phyloP scores from a whole-genome alignment of 2,888 invertebrate genomes.

The Rhyacophila evoluta region DNA sequence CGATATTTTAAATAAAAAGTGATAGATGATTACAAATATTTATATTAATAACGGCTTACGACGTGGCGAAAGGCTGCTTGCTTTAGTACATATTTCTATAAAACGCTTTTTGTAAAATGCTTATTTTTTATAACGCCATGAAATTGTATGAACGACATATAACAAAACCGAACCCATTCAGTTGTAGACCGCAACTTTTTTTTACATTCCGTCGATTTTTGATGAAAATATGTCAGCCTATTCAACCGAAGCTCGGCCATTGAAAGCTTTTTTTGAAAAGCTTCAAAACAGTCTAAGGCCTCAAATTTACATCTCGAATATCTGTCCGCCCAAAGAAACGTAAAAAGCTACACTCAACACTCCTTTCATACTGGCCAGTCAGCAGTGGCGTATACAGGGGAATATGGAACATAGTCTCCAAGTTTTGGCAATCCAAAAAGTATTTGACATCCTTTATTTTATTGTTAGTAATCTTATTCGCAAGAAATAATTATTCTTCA shows the following conservation, averaged over 20 bases:
- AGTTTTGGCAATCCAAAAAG: neutral
- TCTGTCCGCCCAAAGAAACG: neutral
- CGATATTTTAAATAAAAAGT: too few relatives aligned
- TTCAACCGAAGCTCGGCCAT: conserved; percentile 7
- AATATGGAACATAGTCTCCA: neutral
- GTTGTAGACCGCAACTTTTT: neutral
- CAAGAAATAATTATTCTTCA: too few relatives aligned
- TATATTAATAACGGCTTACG: too few relatives aligned
- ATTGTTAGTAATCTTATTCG: too few relatives aligned
- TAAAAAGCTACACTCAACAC: neutral
- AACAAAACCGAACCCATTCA: conserved; percentile 1
- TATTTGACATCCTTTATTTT: neutral
- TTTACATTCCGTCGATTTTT: conserved; percentile 24
- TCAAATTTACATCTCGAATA: conserved; percentile 22
- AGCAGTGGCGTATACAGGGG: neutral
- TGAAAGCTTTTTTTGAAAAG: neutral
- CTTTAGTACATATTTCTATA: too few relatives aligned
- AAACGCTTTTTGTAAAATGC: neutral
- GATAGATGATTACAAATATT: too few relatives aligned
- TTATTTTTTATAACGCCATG: neutral
- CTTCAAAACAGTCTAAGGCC: conserved; percentile 19
- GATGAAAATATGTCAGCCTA: neutral
- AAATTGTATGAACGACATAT: neutral
- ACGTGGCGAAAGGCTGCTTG: too few relatives aligned
- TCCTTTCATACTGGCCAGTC: neutral